These are phyloP conservation scores for Leucopsar rothschildi DNA, from an alignment of 2,113 vertebrate species.

Conservation along the genomic window DNA sequence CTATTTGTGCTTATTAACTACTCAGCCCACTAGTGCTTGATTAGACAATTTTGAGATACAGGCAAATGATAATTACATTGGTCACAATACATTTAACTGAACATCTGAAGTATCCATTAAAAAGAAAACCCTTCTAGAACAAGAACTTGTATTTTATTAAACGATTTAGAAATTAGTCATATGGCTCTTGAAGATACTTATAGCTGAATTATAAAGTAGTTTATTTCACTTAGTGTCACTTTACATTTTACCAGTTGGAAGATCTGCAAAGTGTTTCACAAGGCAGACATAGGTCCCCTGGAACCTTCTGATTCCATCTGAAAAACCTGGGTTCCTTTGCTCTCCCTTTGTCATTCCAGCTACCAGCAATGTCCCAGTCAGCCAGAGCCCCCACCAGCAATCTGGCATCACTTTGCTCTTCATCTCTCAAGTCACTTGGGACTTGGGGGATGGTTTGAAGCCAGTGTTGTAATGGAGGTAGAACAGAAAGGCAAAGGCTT, in stretches of 20 bases:
- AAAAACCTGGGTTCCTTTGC: neutral
- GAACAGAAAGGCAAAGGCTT: neutral
- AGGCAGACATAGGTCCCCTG: neutral
- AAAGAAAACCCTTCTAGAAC: constrained; percentile 4
- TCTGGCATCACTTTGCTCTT: neutral
- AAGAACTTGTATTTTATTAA: constrained; percentile 48
- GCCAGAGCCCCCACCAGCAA: constrained; percentile 19
- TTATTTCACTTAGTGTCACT: constrained; percentile 58
- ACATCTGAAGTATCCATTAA: constrained; percentile 37
- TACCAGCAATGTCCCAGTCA: neutral
- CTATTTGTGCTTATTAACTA: neutral
- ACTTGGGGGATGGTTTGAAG: neutral
- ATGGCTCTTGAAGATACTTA: constrained; percentile 18
- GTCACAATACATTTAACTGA: constrained; percentile 41
- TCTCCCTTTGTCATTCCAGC: neutral
- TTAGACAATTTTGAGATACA: constrained; percentile 2
- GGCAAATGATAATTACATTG: constrained; percentile 2
- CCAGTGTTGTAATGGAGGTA: neutral
- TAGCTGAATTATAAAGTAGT: constrained; percentile 29
- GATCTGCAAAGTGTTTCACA: neutral
- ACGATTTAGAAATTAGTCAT: neutral
- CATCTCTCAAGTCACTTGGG: neutral
- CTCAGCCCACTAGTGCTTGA: neutral
- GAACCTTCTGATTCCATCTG: neutral
- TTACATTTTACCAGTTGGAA: constrained; percentile 44